phyloP scores from a whole-genome alignment of 2,113 vertebrate species.

The Chelonoidis abingdonii region DNA sequence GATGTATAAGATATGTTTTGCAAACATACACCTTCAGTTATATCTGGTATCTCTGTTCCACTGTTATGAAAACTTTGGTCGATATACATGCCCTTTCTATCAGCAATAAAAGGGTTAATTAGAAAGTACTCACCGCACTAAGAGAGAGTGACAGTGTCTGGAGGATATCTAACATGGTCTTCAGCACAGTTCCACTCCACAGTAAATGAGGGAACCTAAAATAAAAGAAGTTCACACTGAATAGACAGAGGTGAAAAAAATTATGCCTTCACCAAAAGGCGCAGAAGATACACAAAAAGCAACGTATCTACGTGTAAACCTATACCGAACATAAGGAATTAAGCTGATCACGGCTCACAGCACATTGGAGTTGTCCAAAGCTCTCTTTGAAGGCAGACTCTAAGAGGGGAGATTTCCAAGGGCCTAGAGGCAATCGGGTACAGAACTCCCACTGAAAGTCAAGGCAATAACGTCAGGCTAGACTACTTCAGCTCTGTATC shows the following conservation, averaged over 20 bases:
- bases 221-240: background rate
- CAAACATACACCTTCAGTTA: background rate
- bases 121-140: slow-evolving; percentile 87
- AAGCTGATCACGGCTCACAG: background rate
- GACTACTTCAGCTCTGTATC: background rate
- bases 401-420: background rate
- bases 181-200: slow-evolving; percentile 96
- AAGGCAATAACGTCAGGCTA: background rate
- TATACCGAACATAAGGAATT: background rate
- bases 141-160: slow-evolving; percentile 95
- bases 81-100: background rate
- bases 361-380: background rate
- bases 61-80: background rate
- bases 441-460: background rate
- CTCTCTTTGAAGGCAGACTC: background rate
- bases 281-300: background rate
- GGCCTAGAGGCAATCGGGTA: background rate
- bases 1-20: background rate
- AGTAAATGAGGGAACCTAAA: slow-evolving; percentile 94
- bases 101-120: background rate
- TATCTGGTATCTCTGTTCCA: background rate
- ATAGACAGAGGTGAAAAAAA: background rate
- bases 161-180: slow-evolving; percentile 97
- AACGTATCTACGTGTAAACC: background rate
- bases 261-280: background rate